Base-by-base conservation (phyloP, 2,888 invertebrate species). In the Dorcus parallelipipedus region DNA sequence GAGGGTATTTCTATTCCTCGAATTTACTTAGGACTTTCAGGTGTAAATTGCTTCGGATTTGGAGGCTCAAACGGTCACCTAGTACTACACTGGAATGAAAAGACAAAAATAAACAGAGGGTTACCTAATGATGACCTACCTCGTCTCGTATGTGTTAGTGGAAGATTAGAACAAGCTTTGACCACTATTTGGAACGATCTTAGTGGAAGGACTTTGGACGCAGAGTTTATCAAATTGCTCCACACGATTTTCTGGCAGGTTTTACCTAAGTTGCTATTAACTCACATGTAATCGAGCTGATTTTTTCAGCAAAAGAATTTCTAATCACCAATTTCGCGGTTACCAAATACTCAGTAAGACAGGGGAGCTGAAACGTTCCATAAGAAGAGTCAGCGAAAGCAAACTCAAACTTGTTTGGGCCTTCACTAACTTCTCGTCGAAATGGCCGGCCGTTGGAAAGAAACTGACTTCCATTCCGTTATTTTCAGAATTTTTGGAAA, bases 21-120 rank as follows among this genome's bases (percentile, higher is more conserved):
- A 6, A 45, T 23, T 10, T 20, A 45, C 7, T 45, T 45, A 20
- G 1, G 20, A 17, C 17, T 45, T 45, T 20, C 20, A 59, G 56
- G 48, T 7, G 20, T 96, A 20, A 96, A 93, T 80, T 93, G 92
- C 4, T 96, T 95, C 73, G 95, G 95, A 0, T 96, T 95, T 73
- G 95, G 95, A 39, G 96, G 95, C 0, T 88, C 89, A 6, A 93
- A 93, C 71, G 89, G 87, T 41, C 90, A 91, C 68, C 80, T 85
- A 20, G 72, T 91, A 43, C 72, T 91, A 6, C 83, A 83, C 71
- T 84, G 87, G 48, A 77, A 84, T 55, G 72, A 79, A 0, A 84
- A 83, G 59, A 82, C 69, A 38, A 89, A 87, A 78, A 76, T 83
- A 0, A 88, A 88, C 73, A 78, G 81, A 2, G 88, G 84, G 9